A percentile compares a stretch with the other conserved stretches of the same genome.
These are phyloP conservation scores for Tetramorium simillimum DNA, from an alignment of 1,140 invertebrate species.

Conservation along the genomic window DNA sequence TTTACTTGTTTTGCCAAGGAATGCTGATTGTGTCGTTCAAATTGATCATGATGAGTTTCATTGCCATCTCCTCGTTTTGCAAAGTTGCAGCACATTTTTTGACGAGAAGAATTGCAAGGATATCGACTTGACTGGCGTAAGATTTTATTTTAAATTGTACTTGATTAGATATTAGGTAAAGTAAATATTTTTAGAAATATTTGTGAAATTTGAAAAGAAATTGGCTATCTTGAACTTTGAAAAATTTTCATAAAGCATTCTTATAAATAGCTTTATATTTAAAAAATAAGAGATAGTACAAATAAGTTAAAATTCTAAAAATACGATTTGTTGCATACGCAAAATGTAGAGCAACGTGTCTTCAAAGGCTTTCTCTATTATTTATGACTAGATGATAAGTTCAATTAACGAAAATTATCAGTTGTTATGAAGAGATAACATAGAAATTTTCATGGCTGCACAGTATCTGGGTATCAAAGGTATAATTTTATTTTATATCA, in stretches of 20 bases:
- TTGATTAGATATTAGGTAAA: neutral
- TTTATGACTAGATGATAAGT: slow-evolving; percentile 92
- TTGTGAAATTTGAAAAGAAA: neutral
- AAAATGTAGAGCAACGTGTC: slow-evolving; percentile 85
- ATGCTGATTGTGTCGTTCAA: slow-evolving; percentile 86
- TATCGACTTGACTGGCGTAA: slow-evolving; percentile 85
- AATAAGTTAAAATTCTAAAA: neutral
- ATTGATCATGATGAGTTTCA: slow-evolving; percentile 87
- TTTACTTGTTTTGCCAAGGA: slow-evolving; percentile 82
- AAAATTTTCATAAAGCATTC: neutral
- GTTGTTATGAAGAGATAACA: slow-evolving; percentile 87
- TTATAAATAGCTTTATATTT: neutral
- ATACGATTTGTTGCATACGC: neutral
- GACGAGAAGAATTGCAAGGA: slow-evolving; percentile 85
- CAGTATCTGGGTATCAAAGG: slow-evolving; percentile 89
- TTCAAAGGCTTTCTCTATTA: slow-evolving; percentile 88
- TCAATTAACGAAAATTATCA: slow-evolving; percentile 86
- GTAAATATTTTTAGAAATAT: neutral
- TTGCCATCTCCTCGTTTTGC: slow-evolving; percentile 87
- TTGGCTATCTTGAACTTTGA: neutral
- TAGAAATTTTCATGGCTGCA: slow-evolving; percentile 89
- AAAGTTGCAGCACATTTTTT: slow-evolving; percentile 87
- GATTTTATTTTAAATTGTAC: slow-evolving; percentile 8
- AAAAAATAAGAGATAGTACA: neutral
- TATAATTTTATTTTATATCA: slow-evolving; percentile 58